Percentiles rank a stretch among this genome's conserved stretches.
phyloP scores from a whole-genome alignment of 2,797 vertebrate genomes.

The Gymnoscopelus microlampas region DNA sequence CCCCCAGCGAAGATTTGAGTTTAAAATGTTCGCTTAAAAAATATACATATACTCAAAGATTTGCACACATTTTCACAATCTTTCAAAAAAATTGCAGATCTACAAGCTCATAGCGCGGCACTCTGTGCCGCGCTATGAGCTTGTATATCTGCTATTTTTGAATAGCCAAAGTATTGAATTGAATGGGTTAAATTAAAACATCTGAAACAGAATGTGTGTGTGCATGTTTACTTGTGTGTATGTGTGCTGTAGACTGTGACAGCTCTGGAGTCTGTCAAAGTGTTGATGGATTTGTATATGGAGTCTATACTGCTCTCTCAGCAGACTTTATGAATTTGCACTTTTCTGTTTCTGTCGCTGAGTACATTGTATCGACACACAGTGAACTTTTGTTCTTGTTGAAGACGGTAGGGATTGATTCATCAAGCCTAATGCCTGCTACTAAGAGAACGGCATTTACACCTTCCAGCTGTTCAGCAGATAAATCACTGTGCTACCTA shows the following conservation, averaged over 20 bases:
- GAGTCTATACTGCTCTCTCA: background rate
- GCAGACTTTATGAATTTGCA: background rate
- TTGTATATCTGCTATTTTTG: too few relatives aligned
- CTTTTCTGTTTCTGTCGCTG: background rate
- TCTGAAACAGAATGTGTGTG: background rate
- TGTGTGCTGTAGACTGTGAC: background rate
- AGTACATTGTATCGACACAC: background rate
- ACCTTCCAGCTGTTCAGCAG: slow-evolving; percentile 15
- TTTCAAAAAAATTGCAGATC: too few relatives aligned
- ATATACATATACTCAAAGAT: too few relatives aligned
- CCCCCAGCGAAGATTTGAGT: too few relatives aligned
- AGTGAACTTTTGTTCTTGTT: background rate
- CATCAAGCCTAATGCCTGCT: slow-evolving; percentile 18
- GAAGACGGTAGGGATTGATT: slow-evolving; percentile 5
- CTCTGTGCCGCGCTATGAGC: too few relatives aligned
- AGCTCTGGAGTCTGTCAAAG: slow-evolving; percentile 2
- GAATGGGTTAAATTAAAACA: too few relatives aligned
- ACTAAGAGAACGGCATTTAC: slow-evolving; percentile 41
- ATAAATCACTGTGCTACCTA: too few relatives aligned
- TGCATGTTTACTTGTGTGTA: background rate
- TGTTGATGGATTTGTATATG: slow-evolving; percentile 12
- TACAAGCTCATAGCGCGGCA: too few relatives aligned
- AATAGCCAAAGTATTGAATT: too few relatives aligned
- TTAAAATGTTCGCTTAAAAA: too few relatives aligned
- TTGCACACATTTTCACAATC: too few relatives aligned